Evolutionary conservation across 2,888 invertebrate genomes (phyloP).

Genomic region (Parnassius orleans): DNA sequence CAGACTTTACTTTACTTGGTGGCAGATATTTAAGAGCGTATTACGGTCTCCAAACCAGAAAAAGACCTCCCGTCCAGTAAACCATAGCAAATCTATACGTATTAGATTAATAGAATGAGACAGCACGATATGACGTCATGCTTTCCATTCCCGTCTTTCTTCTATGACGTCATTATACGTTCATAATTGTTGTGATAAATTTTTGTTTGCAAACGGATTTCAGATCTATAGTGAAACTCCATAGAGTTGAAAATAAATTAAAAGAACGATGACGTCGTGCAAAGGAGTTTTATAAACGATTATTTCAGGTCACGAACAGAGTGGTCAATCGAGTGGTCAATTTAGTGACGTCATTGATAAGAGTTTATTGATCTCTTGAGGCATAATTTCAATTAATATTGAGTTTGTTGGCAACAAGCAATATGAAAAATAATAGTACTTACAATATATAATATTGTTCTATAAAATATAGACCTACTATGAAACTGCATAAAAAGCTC

Average conservation of each 20-base stretch:
- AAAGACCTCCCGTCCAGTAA: too few relatives aligned
- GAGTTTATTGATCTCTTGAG: slow-evolving; percentile 18
- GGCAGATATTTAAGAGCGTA: too few relatives aligned
- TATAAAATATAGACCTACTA: too few relatives aligned
- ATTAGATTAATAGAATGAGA: not conserved
- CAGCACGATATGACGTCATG: slow-evolving; percentile 9
- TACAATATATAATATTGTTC: too few relatives aligned
- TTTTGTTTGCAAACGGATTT: not conserved
- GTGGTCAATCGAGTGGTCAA: slow-evolving; percentile 7
- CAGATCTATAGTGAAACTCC: not conserved
- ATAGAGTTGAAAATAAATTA: slow-evolving; percentile 12
- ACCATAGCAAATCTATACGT: not conserved
- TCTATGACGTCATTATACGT: slow-evolving; percentile 15
- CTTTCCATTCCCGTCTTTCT: not conserved
- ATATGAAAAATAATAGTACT: too few relatives aligned
- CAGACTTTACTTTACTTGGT: too few relatives aligned
- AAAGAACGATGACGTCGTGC: slow-evolving; percentile 19
- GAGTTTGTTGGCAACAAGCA: not conserved
- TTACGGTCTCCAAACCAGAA: too few relatives aligned
- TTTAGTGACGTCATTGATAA: slow-evolving; percentile 26
- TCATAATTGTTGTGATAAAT: not conserved
- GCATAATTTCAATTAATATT: slow-evolving; percentile 12
- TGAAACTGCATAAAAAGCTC: too few relatives aligned
- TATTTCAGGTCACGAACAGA: slow-evolving; percentile 22
- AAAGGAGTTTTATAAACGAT: slow-evolving; percentile 10